phyloP scores from a whole-genome alignment of 2,113 vertebrate genomes.

The Xenotilapia flavipinnis region DNA sequence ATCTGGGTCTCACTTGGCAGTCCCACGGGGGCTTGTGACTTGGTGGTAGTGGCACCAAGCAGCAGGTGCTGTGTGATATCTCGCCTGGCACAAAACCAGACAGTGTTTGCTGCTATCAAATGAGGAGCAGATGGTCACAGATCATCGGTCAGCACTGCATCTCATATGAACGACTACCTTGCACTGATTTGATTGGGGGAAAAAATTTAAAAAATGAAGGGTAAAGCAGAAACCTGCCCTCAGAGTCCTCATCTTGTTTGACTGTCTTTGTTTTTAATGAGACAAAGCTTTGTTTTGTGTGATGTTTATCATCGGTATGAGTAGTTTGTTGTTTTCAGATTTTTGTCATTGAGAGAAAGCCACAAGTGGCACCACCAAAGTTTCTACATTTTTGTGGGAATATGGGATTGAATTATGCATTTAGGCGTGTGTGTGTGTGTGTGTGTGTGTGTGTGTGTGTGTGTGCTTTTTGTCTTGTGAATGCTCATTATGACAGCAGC shows the following conservation, averaged over 20 bases:
- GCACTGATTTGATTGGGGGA: not conserved
- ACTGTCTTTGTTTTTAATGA: not conserved
- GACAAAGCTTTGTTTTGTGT: not conserved
- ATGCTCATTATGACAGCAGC: not conserved
- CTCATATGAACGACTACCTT: not conserved
- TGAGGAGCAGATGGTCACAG: constrained; percentile 33
- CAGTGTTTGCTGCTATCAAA: constrained; percentile 6
- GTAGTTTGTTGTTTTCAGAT: not conserved
- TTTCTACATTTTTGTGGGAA: not conserved
- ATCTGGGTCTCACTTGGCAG: not conserved
- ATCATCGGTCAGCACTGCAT: not conserved
- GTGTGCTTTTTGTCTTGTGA: not conserved
- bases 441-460: not conserved
- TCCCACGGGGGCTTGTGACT: not conserved
- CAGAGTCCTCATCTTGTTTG: not conserved
- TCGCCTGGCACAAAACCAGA: constrained; percentile 14
- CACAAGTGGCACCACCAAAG: not conserved
- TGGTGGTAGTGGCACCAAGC: constrained; percentile 2
- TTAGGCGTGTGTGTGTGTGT: not conserved
- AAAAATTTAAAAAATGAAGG: fast-evolving
- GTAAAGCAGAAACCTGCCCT: not conserved
- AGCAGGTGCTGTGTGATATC: constrained; percentile 35
- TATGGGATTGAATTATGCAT: not conserved
- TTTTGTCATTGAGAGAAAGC: not conserved
- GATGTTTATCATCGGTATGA: not conserved